A percentile compares a stretch with the other conserved stretches of the same genome.
Evolutionary conservation across 1,140 invertebrate species (phyloP).

Genomic region (Stenopsyche tienmushanensis): DNA sequence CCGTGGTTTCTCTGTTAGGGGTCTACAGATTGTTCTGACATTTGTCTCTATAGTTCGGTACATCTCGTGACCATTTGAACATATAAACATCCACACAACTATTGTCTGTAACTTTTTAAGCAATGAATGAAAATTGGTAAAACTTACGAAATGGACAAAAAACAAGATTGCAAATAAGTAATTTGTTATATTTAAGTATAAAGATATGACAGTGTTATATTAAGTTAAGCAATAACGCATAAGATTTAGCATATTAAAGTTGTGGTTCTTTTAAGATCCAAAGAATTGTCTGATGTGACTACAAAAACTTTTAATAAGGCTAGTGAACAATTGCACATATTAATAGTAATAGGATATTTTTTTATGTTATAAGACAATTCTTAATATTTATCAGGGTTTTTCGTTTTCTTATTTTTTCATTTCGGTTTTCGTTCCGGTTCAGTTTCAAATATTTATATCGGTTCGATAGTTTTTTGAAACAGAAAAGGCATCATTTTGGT

Average conservation of each 20-base stretch:
- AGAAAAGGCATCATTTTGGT: too few species aligned
- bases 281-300: too few species aligned
- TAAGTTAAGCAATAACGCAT: background rate
- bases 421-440: too few species aligned
- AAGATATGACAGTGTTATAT: background rate
- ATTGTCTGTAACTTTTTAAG: background rate
- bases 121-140: background rate
- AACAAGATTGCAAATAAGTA: background rate
- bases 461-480: too few species aligned
- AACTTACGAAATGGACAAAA: background rate
- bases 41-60: constrained; percentile 20
- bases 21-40: constrained; percentile 28
- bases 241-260: background rate
- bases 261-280: too few species aligned
- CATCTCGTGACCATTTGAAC: constrained; percentile 18
- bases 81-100: constrained; percentile 18
- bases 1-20: constrained; percentile 14
- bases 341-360: too few species aligned
- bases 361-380: too few species aligned
- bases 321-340: too few species aligned
- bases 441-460: too few species aligned
- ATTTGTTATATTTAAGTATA: background rate
- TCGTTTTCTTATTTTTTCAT: too few species aligned
- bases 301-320: background rate
- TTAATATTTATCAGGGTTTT: too few species aligned